phyloP scores from a whole-genome alignment of 2,888 invertebrate species.

The Apoda limacodes region DNA sequence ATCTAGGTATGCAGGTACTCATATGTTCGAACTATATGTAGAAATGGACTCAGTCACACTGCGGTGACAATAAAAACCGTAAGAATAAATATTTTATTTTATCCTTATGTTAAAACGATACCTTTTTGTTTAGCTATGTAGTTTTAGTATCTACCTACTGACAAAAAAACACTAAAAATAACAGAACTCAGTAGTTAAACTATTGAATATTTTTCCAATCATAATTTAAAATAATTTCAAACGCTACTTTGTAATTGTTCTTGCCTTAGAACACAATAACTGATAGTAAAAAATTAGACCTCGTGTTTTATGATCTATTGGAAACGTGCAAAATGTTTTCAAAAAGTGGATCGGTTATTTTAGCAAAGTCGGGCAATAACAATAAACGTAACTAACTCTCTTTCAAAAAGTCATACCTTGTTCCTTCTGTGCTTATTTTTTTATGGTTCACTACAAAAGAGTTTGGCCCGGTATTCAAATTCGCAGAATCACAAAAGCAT shows the following conservation, averaged over 20 bases:
- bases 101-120: no score
- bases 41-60: no score
- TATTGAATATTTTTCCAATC: no score
- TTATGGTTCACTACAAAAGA: constrained; percentile 37
- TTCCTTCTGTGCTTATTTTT: constrained; percentile 28
- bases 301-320: constrained; percentile 28
- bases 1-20: no score
- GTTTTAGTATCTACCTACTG: no score
- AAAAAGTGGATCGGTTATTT: constrained; percentile 29
- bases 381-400: constrained; percentile 27
- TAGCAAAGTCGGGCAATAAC: constrained; percentile 30
- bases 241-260: constrained; percentile 32
- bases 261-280: constrained; percentile 23
- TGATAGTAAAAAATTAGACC: constrained; percentile 29
- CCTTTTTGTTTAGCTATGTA: no score
- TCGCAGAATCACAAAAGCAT: constrained; percentile 47
- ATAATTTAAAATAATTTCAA: constrained; percentile 16
- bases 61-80: no score
- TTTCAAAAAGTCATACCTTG: constrained; percentile 29
- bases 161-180: no score
- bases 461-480: constrained; percentile 48
- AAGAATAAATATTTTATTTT: no score
- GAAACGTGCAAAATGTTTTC: constrained; percentile 32
- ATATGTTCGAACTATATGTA: no score
- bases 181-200: no score